A percentile compares a stretch with the other conserved stretches of the same genome.
These are phyloP conservation scores for Acleris cristana DNA, from an alignment of 2,888 invertebrate species.

Conservation along the genomic window DNA sequence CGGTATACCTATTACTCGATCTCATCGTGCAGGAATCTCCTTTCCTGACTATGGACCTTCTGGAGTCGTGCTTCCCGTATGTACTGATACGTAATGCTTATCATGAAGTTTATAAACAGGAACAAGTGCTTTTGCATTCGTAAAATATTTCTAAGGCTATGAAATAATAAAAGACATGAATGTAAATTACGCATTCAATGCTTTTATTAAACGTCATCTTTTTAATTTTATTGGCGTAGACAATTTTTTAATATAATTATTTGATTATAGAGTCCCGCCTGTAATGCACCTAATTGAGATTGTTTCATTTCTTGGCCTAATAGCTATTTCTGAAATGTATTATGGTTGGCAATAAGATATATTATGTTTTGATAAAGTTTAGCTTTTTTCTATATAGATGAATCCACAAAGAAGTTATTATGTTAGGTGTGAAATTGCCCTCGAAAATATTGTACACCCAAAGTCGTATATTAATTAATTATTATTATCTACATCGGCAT, in stretches of 20 bases:
- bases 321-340: slow-evolving; percentile 7
- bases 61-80: slow-evolving; percentile 99
- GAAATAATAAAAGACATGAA: slow-evolving; percentile 46
- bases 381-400: background rate
- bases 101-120: slow-evolving; percentile 97
- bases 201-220: slow-evolving; percentile 31
- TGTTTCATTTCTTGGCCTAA: slow-evolving; percentile 15
- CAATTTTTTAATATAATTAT: slow-evolving; percentile 41
- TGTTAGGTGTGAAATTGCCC: background rate
- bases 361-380: background rate
- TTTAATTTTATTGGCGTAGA: slow-evolving; percentile 40
- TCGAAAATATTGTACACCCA: background rate
- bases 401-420: no score
- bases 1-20: slow-evolving; percentile 97
- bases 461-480: no score
- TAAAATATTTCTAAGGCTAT: slow-evolving; percentile 51
- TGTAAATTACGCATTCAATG: slow-evolving; percentile 36
- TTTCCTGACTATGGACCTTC: slow-evolving; percentile 98
- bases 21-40: slow-evolving; percentile 99
- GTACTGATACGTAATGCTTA: slow-evolving; percentile 98
- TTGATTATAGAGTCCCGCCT: slow-evolving; percentile 39
- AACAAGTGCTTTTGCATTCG: slow-evolving; percentile 85
- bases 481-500: no score
- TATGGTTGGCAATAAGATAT: background rate
- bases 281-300: slow-evolving; percentile 39